Evolutionary conservation across 2,797 vertebrate species (phyloP), one percentile per base, ranked within the genome.

Genomic region (Microctenopoma steveboyesi): DNA sequence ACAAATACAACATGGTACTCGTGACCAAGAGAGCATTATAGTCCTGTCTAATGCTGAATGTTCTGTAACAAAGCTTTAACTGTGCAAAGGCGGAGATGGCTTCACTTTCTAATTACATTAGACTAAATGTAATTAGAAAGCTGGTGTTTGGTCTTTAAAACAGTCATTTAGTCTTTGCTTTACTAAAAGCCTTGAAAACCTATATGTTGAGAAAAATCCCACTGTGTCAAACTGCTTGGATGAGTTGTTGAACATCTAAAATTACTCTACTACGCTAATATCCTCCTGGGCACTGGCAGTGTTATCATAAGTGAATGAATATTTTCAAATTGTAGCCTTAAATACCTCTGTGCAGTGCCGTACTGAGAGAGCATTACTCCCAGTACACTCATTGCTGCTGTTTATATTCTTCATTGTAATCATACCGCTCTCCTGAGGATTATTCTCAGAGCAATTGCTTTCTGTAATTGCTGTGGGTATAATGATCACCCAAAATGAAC

Each of bases 1-100:
- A 74, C 51, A 83, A 73, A 87, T 58, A 51, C 59, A 85, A 68
- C 68, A 72, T 51, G 5, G 47, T 63, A 74, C 69, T 68, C 13
- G 61, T 53, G 60, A 28, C 77, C 43, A 58, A 61, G 46, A 47
- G 50, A 40, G 48, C 49, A 42, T 67, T 72, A 71, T 47, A 60
- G 65, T 55, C 13, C n/a, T 14, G 5, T 7, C 37, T 54, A 27
- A 48, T 55, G 51, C 10, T 27, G 22, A 14, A 42, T 69, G 67
- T 56, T 67, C 46, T 5, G 18, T 43, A 40, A 57, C 37, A 55
- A 14, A 11, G 8, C 40, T n/a, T 11, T 16, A 43, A 55, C 70
- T 58, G 30, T 58, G 2, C n/a, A 66, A 52, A 45, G 49, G 9
- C n/a, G 30, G 64, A 15, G 42, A 30, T 51, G 11, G 72, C 57